A percentile compares a stretch with the other conserved stretches of the same genome.
These are phyloP conservation scores for Styela clava DNA, from an alignment of 23 tunicate species.

Conservation along the genomic window DNA sequence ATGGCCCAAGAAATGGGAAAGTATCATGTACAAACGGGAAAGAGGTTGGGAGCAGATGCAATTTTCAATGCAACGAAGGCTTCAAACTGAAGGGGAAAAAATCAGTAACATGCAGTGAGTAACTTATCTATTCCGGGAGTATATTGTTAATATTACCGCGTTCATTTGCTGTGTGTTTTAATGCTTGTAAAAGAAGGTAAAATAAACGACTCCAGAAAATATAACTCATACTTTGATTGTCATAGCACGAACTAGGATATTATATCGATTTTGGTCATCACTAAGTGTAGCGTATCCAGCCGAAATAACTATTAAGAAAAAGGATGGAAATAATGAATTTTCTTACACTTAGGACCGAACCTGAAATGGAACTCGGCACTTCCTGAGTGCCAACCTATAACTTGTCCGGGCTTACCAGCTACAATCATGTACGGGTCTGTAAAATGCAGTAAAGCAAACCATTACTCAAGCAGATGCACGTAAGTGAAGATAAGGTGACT, in stretches of 20 bases:
- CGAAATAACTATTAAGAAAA: too few relatives aligned
- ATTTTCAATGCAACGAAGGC: slow-evolving; percentile 23
- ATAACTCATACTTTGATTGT: too few relatives aligned
- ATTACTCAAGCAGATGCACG: neutral
- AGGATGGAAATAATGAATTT: too few relatives aligned
- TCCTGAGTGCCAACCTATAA: neutral
- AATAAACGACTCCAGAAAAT: too few relatives aligned
- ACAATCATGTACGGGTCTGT: neutral
- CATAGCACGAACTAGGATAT: too few relatives aligned
- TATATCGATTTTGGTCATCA: too few relatives aligned
- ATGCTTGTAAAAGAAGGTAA: too few relatives aligned
- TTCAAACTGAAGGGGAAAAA: slow-evolving; percentile 4
- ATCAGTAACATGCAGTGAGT: neutral
- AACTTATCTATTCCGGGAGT: neutral
- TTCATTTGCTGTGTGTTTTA: too few relatives aligned
- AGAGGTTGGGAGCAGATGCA: slow-evolving; percentile 22
- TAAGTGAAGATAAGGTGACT: too few relatives aligned
- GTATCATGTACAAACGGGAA: slow-evolving; percentile 24
- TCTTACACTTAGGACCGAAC: neutral
- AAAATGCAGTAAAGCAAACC: neutral
- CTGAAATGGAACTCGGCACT: neutral
- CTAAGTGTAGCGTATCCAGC: too few relatives aligned
- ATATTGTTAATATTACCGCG: neutral
- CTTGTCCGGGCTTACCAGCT: neutral
- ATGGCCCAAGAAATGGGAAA: neutral